These are phyloP conservation scores for Hypanus sabinus DNA, from an alignment of 2,113 vertebrate species.

Conservation along the genomic window DNA sequence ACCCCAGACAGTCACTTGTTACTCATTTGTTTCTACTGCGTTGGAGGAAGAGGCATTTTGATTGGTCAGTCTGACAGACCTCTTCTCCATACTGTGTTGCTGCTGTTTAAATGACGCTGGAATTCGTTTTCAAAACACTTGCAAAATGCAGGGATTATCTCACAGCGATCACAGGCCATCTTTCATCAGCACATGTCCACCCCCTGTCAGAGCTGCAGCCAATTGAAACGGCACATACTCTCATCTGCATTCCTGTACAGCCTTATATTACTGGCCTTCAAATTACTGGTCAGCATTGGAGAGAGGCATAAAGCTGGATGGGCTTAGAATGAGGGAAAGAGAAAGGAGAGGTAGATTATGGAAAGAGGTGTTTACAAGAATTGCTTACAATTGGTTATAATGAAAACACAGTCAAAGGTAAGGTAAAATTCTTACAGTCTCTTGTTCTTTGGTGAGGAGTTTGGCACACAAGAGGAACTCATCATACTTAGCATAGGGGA, in stretches of 20 bases:
- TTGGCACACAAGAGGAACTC: slow-evolving; percentile 85
- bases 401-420: neutral
- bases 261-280: neutral
- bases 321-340: neutral
- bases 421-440: slow-evolving; percentile 62
- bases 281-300: neutral
- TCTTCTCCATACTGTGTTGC: neutral
- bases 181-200: neutral
- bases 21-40: neutral
- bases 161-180: too few species aligned
- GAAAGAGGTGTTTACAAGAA: neutral
- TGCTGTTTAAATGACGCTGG: neutral
- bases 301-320: neutral
- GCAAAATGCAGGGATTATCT: neutral
- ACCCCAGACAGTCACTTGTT: neutral
- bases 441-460: slow-evolving; percentile 80
- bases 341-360: neutral
- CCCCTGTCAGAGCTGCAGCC: neutral
- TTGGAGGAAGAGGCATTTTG: neutral
- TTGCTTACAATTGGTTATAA: neutral
- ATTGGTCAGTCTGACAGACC: neutral
- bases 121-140: neutral
- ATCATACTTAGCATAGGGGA: slow-evolving; percentile 85
- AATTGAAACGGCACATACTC: neutral
- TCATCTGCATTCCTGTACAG: neutral